Percentiles rank a stretch among this genome's conserved stretches.
Evolutionary conservation across 1,140 invertebrate genomes (phyloP).

Genomic region (Drosophila ogumai): DNA sequence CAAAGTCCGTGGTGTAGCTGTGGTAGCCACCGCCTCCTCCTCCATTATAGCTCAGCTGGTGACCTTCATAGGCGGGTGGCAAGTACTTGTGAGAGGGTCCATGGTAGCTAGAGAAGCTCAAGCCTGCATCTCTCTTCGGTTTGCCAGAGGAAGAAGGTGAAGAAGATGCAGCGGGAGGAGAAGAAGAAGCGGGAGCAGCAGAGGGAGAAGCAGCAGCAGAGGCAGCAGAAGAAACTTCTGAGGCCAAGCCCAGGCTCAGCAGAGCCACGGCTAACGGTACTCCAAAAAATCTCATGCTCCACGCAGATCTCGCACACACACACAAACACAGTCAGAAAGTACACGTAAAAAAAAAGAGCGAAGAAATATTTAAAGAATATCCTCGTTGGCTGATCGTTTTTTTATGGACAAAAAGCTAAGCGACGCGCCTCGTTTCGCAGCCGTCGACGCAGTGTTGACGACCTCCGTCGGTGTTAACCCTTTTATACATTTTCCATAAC

Average conservation of each 20-base stretch:
- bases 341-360: conserved; percentile 29
- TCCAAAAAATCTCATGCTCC: conserved; percentile 25
- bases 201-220: not conserved
- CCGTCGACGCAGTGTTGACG: conserved; percentile 61
- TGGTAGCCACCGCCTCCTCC: conserved; percentile 23
- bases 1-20: conserved; percentile 24
- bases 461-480: conserved; percentile 71
- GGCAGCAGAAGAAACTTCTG: conserved; percentile 7
- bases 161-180: not conserved
- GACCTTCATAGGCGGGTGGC: conserved; percentile 46
- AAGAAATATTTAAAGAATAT: conserved; percentile 19
- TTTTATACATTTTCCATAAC: conserved; percentile 70
- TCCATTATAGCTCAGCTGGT: conserved; percentile 11
- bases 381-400: conserved; percentile 23
- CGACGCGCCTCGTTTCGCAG: conserved; percentile 44
- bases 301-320: not conserved
- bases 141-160: conserved; percentile 4
- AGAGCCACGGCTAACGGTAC: conserved; percentile 26
- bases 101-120: conserved; percentile 45
- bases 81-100: conserved; percentile 74
- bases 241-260: conserved; percentile 6
- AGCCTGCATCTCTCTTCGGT: conserved; percentile 18
- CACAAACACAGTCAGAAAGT: not conserved
- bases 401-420: conserved; percentile 15
- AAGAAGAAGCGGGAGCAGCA: not conserved